Conservation (phyloP, 1,140 invertebrate species). For the Pantala flavescens region DNA sequence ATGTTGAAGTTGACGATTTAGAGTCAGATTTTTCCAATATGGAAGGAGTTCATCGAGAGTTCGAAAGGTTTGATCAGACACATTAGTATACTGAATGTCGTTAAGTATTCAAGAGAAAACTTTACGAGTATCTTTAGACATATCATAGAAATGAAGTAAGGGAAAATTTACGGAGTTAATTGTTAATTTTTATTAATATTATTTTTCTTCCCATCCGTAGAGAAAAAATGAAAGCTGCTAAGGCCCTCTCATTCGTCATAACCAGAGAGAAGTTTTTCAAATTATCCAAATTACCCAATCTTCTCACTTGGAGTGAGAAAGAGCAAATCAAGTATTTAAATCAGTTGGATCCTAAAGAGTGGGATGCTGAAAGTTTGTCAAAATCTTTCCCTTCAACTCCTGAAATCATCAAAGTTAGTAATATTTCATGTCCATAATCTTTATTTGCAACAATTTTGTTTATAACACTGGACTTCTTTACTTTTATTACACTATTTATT, state of each 20-base stretch:
- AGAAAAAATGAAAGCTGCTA: conserved; percentile 13
- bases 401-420: conserved; percentile 42
- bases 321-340: conserved; percentile 66
- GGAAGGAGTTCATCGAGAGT: conserved; percentile 30
- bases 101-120: too few species aligned
- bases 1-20: conserved; percentile 34
- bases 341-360: conserved; percentile 52
- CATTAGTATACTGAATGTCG: too few species aligned
- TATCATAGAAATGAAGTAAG: too few species aligned
- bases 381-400: conserved; percentile 68
- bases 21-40: conserved; percentile 41
- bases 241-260: conserved; percentile 35
- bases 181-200: too few species aligned
- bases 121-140: too few species aligned
- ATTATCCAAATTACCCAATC: conserved; percentile 47
- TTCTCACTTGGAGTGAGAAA: conserved; percentile 75
- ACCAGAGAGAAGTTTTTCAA: conserved; percentile 64
- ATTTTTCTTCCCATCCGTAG: background rate
- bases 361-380: conserved; percentile 58
- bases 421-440: conserved; percentile 14
- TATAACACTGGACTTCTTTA: too few species aligned
- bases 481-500: too few species aligned
- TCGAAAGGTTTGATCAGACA: conserved; percentile 27
- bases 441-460: conserved; percentile 21
- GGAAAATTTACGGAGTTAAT: too few species aligned